Evolutionary conservation across 1,140 invertebrate genomes (phyloP).

Genomic region (Psilanteris sp.): DNA sequence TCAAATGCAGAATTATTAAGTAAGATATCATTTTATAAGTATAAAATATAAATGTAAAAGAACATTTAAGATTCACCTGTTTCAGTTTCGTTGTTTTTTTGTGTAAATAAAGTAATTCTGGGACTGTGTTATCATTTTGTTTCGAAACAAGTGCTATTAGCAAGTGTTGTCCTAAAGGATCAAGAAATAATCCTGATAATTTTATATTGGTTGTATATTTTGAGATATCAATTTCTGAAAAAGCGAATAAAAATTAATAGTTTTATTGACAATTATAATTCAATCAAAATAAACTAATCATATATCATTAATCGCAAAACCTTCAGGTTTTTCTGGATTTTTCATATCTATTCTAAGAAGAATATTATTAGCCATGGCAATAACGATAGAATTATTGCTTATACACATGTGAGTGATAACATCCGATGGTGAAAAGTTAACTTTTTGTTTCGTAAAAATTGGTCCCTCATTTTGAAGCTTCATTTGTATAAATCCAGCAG

Average conservation of each 20-base stretch:
- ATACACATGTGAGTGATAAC: constrained; percentile 89
- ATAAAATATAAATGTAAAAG: too few species aligned
- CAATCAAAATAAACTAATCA: constrained; percentile 2
- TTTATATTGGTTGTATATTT: constrained; percentile 83
- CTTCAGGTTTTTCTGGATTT: constrained; percentile 87
- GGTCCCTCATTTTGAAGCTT: constrained; percentile 85
- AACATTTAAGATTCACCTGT: constrained; percentile 77
- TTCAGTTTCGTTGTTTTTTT: constrained; percentile 84
- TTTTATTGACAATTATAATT: constrained; percentile 8
- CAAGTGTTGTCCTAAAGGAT: constrained; percentile 92
- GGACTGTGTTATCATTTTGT: constrained; percentile 82
- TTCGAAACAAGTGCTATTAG: constrained; percentile 86
- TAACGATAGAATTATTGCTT: constrained; percentile 89
- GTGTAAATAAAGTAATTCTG: constrained; percentile 90
- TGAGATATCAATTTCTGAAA: constrained; percentile 82
- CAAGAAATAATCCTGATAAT: constrained; percentile 88
- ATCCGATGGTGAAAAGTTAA: constrained; percentile 88
- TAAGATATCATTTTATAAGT: too few species aligned
- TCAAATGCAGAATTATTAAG: too few species aligned
- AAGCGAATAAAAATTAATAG: constrained; percentile 32
- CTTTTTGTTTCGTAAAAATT: constrained; percentile 89
- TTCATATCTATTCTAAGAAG: constrained; percentile 91
- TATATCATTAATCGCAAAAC: too few species aligned
- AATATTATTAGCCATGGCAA: constrained; percentile 91
- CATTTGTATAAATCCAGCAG: constrained; percentile 85